Base-by-base conservation (phyloP, 1,140 invertebrate genomes). In the Scaptomyza hsui region DNA sequence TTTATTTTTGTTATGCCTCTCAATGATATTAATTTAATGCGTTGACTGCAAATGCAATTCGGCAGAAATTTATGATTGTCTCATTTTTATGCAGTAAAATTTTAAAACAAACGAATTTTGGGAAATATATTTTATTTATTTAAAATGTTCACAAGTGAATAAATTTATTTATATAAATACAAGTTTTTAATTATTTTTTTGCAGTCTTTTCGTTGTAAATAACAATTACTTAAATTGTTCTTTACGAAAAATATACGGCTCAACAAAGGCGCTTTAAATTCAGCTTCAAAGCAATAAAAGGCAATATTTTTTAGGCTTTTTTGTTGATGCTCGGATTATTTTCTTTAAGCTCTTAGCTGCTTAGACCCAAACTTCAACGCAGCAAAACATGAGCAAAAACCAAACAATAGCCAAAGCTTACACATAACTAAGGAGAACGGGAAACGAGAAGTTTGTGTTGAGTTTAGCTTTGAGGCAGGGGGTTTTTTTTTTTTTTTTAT, bases 1-100 rank as follows among this genome's bases (percentile, higher is more conserved):
- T 47, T 26, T 1, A 12, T 15, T 57, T 57, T 65, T 57, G 47
- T 65, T 57, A 65, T 29, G n/a, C 4, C 52, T 7, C 3, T 10
- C 15, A 19, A 48, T 21, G 10, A 29, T 57, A 57, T 65, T 48
- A 47, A 57, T 48, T 41, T 16, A 29, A 41, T 65, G 42, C 21
- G 10, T 47, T 56, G 19, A 18, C 10, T 32, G n/a, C 24, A 26
- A 39, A 19, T 57, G 29, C 62, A 56, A 57, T 32, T 56, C 32
- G 37, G 62, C 44, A 9, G 13, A 12, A 26, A 39, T 64, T 64
- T 39, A 35, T 55, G 7, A 12, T 1, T 13, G 0, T 7, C 12
- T 13, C 15, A 29, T 12, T 9, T n/a, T 16, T 12, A 21, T 3
- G 24, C 10, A 12, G 7, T 21, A 3, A 39, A 41, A 13, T 12